Evolutionary conservation across 2,888 invertebrate species (phyloP).

Genomic region (Napeogenes sylphis): DNA sequence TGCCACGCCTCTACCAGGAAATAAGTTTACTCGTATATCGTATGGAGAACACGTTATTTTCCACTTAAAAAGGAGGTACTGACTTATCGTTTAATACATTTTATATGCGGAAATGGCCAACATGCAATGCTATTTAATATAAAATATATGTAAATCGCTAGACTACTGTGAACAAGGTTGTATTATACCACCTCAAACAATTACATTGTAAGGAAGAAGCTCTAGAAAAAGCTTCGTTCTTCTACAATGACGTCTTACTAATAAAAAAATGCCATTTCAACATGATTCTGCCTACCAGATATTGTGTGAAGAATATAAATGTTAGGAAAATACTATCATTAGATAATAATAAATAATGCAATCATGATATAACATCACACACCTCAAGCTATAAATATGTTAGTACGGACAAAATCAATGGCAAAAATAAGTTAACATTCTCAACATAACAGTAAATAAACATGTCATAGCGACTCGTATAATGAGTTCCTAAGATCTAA

Average conservation of each 20-base stretch:
- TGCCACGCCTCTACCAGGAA: constrained; percentile 45
- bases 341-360: no score
- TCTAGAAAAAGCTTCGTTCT: no score
- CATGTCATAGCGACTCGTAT: constrained; percentile 19
- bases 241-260: no score
- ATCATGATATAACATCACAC: no score
- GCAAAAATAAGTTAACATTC: background rate
- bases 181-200: no score
- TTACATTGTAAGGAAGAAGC: no score
- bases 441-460: constrained; percentile 21
- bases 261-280: no score
- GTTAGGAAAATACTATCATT: no score
- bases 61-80: constrained; percentile 8
- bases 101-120: constrained; percentile 5
- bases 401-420: background rate
- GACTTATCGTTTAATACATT: constrained; percentile 7
- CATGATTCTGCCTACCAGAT: no score
- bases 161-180: no score
- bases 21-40: constrained; percentile 18
- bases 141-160: background rate
- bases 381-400: background rate
- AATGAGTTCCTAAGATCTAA: constrained; percentile 29
- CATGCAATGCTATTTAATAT: constrained; percentile 5
- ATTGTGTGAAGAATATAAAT: no score
- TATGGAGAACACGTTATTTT: constrained; percentile 7